phyloP scores from a whole-genome alignment of 2,113 vertebrate genomes.

The Triplophysa tibetana region DNA sequence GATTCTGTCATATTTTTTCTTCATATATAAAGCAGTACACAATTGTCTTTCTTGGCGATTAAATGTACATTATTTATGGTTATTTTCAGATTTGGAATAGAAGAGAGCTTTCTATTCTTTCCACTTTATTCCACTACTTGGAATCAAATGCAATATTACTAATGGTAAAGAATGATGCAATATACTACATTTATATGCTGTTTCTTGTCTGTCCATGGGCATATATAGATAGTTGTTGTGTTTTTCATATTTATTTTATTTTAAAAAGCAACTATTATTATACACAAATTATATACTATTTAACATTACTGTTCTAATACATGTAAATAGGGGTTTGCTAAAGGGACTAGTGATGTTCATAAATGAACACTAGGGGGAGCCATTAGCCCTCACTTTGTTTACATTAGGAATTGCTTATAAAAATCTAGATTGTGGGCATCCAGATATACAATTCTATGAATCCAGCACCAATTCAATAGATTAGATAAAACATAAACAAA shows the following conservation, averaged over 20 bases:
- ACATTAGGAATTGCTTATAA: background rate
- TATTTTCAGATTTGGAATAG: too few species aligned
- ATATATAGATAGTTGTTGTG: too few species aligned
- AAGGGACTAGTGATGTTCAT: background rate
- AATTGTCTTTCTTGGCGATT: background rate
- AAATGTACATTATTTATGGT: background rate
- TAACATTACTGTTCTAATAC: background rate
- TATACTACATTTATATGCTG: background rate
- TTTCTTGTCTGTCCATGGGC: background rate
- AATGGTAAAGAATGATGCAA: too few species aligned
- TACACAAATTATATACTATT: background rate
- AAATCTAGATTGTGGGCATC: background rate
- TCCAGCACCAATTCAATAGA: background rate
- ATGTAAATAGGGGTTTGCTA: background rate
- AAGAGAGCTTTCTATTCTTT: too few species aligned
- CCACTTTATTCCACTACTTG: too few species aligned
- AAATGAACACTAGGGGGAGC: constrained; percentile 44
- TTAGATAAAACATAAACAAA: too few species aligned
- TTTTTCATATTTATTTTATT: too few species aligned
- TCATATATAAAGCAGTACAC: too few species aligned
- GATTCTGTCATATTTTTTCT: background rate
- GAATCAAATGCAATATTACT: too few species aligned
- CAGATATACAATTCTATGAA: background rate
- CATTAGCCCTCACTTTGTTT: background rate
- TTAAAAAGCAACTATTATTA: background rate